Percentiles rank a stretch among this genome's conserved stretches.
phyloP scores from a whole-genome alignment of 2,888 invertebrate species.

The Dendrolimus pini region DNA sequence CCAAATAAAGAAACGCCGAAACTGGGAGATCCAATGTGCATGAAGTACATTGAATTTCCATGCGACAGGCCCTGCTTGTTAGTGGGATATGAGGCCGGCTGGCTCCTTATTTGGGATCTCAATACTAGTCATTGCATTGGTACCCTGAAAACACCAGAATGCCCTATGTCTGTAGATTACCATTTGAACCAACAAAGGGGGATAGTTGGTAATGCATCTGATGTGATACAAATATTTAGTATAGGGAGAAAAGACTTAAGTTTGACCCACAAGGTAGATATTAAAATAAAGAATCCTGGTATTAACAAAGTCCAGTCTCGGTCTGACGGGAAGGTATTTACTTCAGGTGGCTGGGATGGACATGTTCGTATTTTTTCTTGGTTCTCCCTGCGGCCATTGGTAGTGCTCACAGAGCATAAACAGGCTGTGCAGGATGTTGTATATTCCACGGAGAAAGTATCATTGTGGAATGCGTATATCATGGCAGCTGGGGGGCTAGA shows the following conservation, averaged over 20 bases:
- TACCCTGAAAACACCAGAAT: conserved; percentile 77
- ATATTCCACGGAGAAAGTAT: conserved; percentile 80
- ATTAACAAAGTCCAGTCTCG: conserved; percentile 82
- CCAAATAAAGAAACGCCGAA: conserved; percentile 49
- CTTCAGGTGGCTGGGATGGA: conserved; percentile 86
- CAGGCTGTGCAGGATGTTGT: conserved; percentile 83
- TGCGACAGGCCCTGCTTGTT: conserved; percentile 74
- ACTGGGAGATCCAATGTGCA: conserved; percentile 81
- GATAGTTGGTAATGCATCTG: conserved; percentile 80
- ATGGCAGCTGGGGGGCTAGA: conserved; percentile 87
- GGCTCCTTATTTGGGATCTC: conserved; percentile 83
- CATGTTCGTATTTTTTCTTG: conserved; percentile 85
- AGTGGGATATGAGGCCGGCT: conserved; percentile 85
- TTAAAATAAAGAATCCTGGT: conserved; percentile 84
- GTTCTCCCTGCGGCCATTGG: conserved; percentile 83
- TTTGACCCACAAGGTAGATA: conserved; percentile 76
- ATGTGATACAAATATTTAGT: conserved; percentile 78
- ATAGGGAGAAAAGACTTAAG: conserved; percentile 73
- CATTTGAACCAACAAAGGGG: conserved; percentile 80
- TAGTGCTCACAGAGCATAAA: conserved; percentile 84
- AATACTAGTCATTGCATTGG: conserved; percentile 76
- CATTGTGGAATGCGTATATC: conserved; percentile 83
- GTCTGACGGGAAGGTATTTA: conserved; percentile 83
- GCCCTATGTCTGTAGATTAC: conserved; percentile 84
- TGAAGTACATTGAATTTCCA: conserved; percentile 70